These are phyloP conservation scores for Ctenomys sociabilis DNA, from an alignment of 2,113 vertebrate genomes.

Conservation along the genomic window DNA sequence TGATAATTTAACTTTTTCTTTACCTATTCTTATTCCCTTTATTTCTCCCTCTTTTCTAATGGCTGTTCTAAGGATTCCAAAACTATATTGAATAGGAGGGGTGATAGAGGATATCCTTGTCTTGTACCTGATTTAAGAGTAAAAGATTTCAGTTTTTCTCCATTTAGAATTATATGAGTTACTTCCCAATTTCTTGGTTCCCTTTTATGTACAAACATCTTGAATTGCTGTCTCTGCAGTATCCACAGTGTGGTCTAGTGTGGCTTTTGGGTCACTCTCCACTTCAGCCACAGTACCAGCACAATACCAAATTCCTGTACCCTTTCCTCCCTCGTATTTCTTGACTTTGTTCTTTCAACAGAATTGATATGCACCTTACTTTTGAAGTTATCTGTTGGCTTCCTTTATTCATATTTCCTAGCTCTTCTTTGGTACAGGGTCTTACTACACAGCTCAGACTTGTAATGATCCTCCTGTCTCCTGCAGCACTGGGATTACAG, in stretches of 20 bases:
- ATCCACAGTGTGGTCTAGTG: background rate
- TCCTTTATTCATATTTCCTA: background rate
- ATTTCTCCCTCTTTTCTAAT: too few relatives aligned
- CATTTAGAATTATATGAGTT: too few relatives aligned
- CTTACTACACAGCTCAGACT: too few relatives aligned
- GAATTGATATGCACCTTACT: background rate
- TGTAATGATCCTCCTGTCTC: too few relatives aligned
- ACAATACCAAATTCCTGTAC: background rate
- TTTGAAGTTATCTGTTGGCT: conserved; percentile 1
- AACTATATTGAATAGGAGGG: too few relatives aligned
- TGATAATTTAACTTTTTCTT: too few relatives aligned
- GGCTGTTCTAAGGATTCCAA: too few relatives aligned
- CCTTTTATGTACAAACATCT: background rate
- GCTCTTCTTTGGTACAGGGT: background rate
- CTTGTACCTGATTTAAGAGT: too few relatives aligned
- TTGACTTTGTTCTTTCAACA: background rate
- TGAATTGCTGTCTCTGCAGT: background rate
- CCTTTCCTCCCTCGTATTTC: background rate
- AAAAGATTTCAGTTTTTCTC: too few relatives aligned
- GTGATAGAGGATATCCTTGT: too few relatives aligned
- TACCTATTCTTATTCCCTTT: too few relatives aligned
- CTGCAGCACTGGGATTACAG: too few relatives aligned
- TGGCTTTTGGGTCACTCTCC: background rate
- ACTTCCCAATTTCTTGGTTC: background rate
- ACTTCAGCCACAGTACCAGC: background rate